Evolutionary conservation across 2,888 invertebrate species (phyloP), one percentile per base, ranked within the genome.

Genomic region (Clanis bilineata): DNA sequence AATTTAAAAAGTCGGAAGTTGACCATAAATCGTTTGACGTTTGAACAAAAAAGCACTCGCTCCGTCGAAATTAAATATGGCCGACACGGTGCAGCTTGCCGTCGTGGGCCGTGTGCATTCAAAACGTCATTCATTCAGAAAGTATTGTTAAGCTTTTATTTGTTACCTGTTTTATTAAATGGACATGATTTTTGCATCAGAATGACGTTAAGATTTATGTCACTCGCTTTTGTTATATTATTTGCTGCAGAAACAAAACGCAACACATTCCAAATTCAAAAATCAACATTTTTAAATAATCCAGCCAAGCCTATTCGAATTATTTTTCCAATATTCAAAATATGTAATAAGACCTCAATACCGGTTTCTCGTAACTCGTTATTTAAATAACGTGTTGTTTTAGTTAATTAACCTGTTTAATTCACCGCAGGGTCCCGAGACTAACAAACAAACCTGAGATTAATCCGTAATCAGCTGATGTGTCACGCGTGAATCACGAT

Each of bases 1-100:
- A 51, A 51, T 32, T 51, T 51, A 51, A 51, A 41, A 51, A 51
- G 51, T 82, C 81, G 85, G 85, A 85, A 84, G 82, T 77, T 62
- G 62, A 71, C 63, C 71, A 80, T 85, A 85, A 81, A 83, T 85
- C 79, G 77, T 71, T 70, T 74, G 74, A 79, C 73, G 69, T 73
- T 72, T 71, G 66, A 65, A 77, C 77, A 78, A 82, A 80, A 80
- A 78, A 64, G 67, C 70, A 72, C 73, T 76, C 51, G 10, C 51
- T 28, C 28, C 6, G 47, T 25, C 7, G 28, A 22, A 74, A 74
- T 64, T 71, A 64, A 70, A 69, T 67, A 70, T 69, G 70, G 69
- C 67, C 57, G 68, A 64, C 65, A 61, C 32, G 18, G 28, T 18
- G 44, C 44, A 32, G 10, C 28, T 12, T 15, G 47, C 47, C 51